phyloP scores from a whole-genome alignment of 1,140 invertebrate species.

The Drosophila willistoni region DNA sequence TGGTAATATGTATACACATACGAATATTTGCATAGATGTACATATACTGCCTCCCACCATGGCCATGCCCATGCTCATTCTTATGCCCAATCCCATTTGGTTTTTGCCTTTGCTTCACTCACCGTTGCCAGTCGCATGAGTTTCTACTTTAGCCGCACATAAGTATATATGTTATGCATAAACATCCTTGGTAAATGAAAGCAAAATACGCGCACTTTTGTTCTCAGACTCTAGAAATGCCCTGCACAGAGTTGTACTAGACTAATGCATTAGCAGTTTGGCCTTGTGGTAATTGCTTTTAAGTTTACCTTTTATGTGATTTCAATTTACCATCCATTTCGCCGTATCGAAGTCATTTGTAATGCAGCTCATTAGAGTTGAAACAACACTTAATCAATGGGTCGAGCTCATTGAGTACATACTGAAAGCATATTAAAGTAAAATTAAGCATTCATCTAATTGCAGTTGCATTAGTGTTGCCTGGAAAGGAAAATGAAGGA shows the following conservation, averaged over 20 bases:
- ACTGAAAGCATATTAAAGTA: not conserved
- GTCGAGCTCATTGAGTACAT: not conserved
- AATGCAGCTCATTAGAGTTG: conserved; percentile 45
- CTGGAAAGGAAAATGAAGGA: not conserved
- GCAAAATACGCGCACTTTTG: conserved; percentile 17
- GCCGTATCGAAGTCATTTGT: conserved; percentile 31
- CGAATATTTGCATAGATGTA: conserved; percentile 60
- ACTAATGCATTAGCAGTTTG: conserved; percentile 21
- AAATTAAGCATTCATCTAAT: conserved; percentile 9
- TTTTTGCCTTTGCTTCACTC: conserved; percentile 1
- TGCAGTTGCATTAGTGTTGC: not conserved
- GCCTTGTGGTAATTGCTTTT: conserved; percentile 36
- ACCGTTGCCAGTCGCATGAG: conserved; percentile 30
- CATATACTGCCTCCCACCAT: not conserved
- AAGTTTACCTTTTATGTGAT: conserved; percentile 13
- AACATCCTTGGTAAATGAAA: conserved; percentile 20
- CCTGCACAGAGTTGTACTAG: conserved; percentile 3
- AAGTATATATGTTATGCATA: conserved; percentile 33
- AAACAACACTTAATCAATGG: conserved; percentile 28
- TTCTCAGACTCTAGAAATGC: conserved; percentile 10
- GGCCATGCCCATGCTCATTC: not conserved
- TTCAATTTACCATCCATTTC: conserved; percentile 20
- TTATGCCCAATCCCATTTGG: conserved; percentile 12
- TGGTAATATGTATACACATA: conserved; percentile 31
- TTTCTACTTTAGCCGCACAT: conserved; percentile 44